phyloP scores from a whole-genome alignment of 1,140 invertebrate species.

The Sitobion miscanthi region DNA sequence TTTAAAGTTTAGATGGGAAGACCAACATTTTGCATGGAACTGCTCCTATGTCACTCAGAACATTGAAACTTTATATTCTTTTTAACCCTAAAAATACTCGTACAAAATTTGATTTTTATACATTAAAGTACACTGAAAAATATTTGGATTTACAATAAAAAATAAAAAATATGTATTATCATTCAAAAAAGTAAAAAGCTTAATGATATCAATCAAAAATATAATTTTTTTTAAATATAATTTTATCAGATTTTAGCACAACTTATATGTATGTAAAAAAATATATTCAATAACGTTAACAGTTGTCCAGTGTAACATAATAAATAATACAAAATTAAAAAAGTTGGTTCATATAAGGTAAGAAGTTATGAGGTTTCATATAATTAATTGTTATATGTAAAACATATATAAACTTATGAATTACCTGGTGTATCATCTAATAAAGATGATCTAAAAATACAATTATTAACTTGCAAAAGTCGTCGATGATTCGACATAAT shows the following conservation, averaged over 20 bases:
- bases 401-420: not conserved
- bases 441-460: constrained; percentile 51
- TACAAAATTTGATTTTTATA: no score
- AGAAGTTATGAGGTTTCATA: not conserved
- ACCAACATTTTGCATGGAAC: not conserved
- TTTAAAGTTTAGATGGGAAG: no score
- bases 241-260: not conserved
- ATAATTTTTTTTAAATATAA: no score
- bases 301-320: not conserved
- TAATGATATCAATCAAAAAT: not conserved
- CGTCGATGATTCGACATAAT: constrained; percentile 50
- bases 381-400: not conserved
- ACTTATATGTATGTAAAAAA: not conserved
- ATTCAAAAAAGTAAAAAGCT: not conserved
- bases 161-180: not conserved
- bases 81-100: no score
- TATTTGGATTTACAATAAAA: not conserved
- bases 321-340: no score
- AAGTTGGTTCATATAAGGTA: not conserved
- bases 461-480: constrained; percentile 40
- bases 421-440: constrained; percentile 40
- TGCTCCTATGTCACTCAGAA: not conserved
- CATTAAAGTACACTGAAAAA: no score
- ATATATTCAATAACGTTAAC: not conserved
- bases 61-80: no score